Evolutionary conservation across 1,140 invertebrate genomes (phyloP).

Genomic region (Bombus difficillimus): DNA sequence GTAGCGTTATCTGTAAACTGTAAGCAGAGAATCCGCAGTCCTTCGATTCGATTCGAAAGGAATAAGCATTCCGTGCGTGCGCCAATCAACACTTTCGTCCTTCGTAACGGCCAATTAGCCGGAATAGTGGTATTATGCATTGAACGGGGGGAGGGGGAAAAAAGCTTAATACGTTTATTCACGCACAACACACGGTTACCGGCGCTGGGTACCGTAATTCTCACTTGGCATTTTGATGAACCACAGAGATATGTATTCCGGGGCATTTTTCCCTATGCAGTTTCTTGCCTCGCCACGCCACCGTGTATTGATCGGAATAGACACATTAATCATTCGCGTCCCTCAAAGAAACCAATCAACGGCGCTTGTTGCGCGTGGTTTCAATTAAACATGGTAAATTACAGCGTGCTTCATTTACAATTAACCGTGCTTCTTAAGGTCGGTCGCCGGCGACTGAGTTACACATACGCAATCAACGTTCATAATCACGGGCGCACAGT

Average conservation of each 20-base stretch:
- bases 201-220: background rate
- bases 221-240: constrained; percentile 17
- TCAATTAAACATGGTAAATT: constrained; percentile 71
- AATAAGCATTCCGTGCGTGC: background rate
- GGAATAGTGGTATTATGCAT: background rate
- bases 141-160: background rate
- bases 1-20: too few species aligned
- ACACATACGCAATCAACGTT: constrained; percentile 66
- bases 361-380: constrained; percentile 65
- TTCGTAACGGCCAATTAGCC: background rate
- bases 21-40: too few species aligned
- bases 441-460: constrained; percentile 59
- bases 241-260: constrained; percentile 1
- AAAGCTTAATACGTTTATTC: constrained; percentile 12
- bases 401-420: constrained; percentile 67
- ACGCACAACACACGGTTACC: background rate
- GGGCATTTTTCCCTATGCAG: background rate
- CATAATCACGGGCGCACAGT: constrained; percentile 59
- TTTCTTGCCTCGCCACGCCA: background rate
- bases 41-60: background rate
- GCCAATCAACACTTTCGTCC: constrained; percentile 9
- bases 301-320: constrained; percentile 52
- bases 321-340: constrained; percentile 60
- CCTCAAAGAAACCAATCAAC: constrained; percentile 65
- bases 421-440: constrained; percentile 66